Evolutionary conservation across 1,140 invertebrate genomes (phyloP).

Genomic region (Apis mellifera): DNA sequence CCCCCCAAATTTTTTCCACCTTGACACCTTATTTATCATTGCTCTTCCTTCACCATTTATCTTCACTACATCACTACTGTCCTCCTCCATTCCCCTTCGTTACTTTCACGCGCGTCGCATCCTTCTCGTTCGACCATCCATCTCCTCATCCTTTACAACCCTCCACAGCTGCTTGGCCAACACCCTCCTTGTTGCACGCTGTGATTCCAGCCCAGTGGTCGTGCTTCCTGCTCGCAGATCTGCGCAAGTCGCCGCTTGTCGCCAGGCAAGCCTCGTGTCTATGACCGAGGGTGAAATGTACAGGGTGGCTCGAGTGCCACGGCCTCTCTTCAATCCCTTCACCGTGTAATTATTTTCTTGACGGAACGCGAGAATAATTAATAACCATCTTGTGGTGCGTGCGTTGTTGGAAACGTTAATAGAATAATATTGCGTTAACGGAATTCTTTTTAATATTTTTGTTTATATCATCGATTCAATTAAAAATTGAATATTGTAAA

Average conservation of each 20-base stretch:
- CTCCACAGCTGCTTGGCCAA: not conserved
- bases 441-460: too few species aligned
- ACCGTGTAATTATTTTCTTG: slow-evolving; percentile 26
- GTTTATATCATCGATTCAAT: too few species aligned
- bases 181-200: slow-evolving; percentile 36
- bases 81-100: not conserved
- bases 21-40: not conserved
- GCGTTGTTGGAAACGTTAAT: not conserved
- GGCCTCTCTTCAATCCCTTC: not conserved
- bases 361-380: not conserved
- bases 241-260: slow-evolving; percentile 39
- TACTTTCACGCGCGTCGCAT: too few species aligned
- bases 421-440: too few species aligned
- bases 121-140: too few species aligned
- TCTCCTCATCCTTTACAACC: not conserved
- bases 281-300: slow-evolving; percentile 26
- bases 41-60: too few species aligned
- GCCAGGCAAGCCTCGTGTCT: slow-evolving; percentile 37
- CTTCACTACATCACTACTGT: not conserved
- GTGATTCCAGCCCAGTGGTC: slow-evolving; percentile 13
- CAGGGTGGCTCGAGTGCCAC: slow-evolving; percentile 31
- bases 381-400: not conserved
- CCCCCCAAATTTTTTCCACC: too few species aligned
- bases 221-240: not conserved
- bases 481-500: too few species aligned